Base-by-base conservation (phyloP, 1,140 invertebrate species). In the Platorchestia sp. region DNA sequence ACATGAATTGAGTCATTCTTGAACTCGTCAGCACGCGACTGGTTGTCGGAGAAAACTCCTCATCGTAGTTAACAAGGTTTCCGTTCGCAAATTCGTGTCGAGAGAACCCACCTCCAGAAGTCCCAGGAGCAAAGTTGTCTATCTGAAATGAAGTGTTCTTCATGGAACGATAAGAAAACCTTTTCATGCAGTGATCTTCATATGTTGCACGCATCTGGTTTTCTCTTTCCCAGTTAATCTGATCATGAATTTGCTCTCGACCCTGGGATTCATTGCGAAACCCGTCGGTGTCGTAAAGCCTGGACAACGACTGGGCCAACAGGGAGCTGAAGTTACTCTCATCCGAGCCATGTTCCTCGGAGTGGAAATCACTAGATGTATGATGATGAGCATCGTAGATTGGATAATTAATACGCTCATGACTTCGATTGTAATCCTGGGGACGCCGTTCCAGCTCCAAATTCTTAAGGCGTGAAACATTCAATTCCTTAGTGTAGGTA, bases 221-320 rank as follows among this genome's bases (percentile, higher is more conserved):
- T 36, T 36, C 59, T 36, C 36, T 75, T 10, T 75, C 41, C 87
- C 87, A 41, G 87, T 89, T 89, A 3, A 44, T 42, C 7, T 42
- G 87, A 75, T 89, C 87, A 14, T 5, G 87, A 89, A 19, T 89
- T 89, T 89, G 87, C 87, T 42, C 10, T 42, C 42, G 87, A 42
- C 7, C 3, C 10, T 44, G 43, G 27, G 91, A 45, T 16, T 93
- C 91, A 40, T 44, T 44, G n/a, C 19, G 91, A 3, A 90, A 1
- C 3, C 87, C 16, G 14, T 93, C 91, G 19, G 91, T 93, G 45
- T 93, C 91, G 91, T 93, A 93, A 40, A 93, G 91, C 40, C 45
- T 44, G 10, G 91, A 93, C 36, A 93, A n/a, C 43, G 91, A 93
- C 45, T 93, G 91, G 6, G 91, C 43, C 45, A 93, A 42, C 6